Conservation (phyloP, 2,113 vertebrate genomes). For the Brachyhypopomus gauderio region DNA sequence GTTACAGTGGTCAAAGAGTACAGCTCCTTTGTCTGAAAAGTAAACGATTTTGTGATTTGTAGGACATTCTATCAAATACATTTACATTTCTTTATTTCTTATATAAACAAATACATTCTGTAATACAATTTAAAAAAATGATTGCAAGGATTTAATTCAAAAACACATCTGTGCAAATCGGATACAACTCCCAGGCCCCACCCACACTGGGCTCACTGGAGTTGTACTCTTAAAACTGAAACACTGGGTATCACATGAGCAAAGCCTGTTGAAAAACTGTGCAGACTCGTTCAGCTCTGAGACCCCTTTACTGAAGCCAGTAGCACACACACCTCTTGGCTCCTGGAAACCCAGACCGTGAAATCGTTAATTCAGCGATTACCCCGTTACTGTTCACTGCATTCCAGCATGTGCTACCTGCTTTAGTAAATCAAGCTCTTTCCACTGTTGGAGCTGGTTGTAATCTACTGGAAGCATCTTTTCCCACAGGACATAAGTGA, state of each 20-base stretch:
- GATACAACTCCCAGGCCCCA: constrained; percentile 15
- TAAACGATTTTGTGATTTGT: background rate
- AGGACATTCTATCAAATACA: background rate
- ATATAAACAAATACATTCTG: constrained; percentile 62
- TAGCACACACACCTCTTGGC: background rate
- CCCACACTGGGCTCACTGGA: background rate
- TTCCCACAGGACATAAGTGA: background rate
- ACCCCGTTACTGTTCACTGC: background rate
- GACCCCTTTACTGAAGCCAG: background rate
- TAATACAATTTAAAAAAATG: constrained; percentile 56
- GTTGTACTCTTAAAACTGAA: constrained; percentile 2
- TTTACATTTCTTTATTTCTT: constrained; percentile 43
- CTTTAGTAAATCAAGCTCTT: background rate
- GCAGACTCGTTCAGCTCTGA: too few relatives aligned
- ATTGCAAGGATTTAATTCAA: constrained; percentile 50
- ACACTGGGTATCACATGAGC: background rate
- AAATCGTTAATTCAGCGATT: background rate
- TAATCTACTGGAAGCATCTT: background rate
- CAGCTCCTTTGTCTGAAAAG: background rate
- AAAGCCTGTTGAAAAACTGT: background rate
- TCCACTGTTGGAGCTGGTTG: background rate
- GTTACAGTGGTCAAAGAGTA: too few relatives aligned
- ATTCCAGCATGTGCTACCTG: background rate
- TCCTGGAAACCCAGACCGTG: background rate
- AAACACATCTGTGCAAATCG: constrained; percentile 59